Evolutionary conservation across 2,113 vertebrate species (phyloP).

Genomic region (Procapra przewalskii): DNA sequence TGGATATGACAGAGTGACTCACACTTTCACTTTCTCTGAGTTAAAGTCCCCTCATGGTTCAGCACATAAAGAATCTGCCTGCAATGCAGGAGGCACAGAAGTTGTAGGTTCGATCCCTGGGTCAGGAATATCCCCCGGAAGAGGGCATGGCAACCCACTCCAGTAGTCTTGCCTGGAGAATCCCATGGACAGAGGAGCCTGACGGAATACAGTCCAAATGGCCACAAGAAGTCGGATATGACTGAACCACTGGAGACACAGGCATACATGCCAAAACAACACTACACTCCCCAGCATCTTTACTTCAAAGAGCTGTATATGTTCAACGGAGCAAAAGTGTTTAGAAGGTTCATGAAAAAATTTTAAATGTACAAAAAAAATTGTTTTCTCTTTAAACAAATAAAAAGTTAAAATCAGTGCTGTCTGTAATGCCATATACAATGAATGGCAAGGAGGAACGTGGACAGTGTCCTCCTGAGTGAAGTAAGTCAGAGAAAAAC

Average conservation of each 20-base stretch:
- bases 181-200: not conserved
- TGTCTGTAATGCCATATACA: not conserved
- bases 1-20: not conserved
- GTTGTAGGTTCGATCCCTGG: not conserved
- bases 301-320: rapidly evolving
- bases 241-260: not conserved
- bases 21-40: not conserved
- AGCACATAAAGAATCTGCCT: not conserved
- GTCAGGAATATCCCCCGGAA: not conserved
- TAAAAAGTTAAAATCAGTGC: not conserved
- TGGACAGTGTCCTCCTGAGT: not conserved
- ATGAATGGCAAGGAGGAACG: not conserved
- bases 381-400: not conserved
- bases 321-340: not conserved
- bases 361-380: not conserved
- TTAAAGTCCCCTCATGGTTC: not conserved
- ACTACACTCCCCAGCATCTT: not conserved
- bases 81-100: not conserved
- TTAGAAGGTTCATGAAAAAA: not conserved
- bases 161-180: not conserved
- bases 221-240: not conserved
- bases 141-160: not conserved
- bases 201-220: not conserved
- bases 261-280: not conserved
- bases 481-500: not conserved